Percentiles rank a stretch among this genome's conserved stretches.
Conservation (phyloP, 2,113 vertebrate genomes). For the Alouatta palliata region DNA sequence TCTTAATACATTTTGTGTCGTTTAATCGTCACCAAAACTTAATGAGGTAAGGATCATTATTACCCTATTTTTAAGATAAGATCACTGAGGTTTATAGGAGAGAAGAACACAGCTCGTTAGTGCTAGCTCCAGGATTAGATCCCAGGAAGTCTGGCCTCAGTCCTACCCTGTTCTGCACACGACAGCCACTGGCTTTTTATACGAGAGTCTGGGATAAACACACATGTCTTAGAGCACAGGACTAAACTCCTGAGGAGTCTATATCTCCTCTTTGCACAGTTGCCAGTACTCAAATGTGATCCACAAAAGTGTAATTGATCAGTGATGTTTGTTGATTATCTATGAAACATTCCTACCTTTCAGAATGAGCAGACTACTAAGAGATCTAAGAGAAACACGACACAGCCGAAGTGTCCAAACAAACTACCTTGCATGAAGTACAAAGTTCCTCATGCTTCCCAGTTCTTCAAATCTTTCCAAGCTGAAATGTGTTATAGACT, state of each 20-base stretch:
- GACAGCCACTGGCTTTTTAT: rapidly evolving
- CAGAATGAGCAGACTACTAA: neutral
- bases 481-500: neutral
- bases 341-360: neutral
- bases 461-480: neutral
- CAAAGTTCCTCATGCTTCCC: neutral
- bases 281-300: neutral
- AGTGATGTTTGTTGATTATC: neutral
- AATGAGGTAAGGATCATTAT: neutral
- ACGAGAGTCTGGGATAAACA: neutral
- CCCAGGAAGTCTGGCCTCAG: neutral
- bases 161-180: neutral
- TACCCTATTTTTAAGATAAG: neutral
- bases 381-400: neutral
- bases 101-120: neutral
- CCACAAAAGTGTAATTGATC: neutral
- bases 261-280: neutral
- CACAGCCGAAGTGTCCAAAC: neutral
- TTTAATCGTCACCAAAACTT: neutral
- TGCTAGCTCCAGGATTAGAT: neutral
- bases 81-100: neutral
- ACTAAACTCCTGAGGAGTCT: neutral
- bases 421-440: neutral
- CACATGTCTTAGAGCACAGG: neutral
- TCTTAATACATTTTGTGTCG: neutral